phyloP scores from a whole-genome alignment of 2,113 vertebrate genomes.

The Tragelaphus imberbis region DNA sequence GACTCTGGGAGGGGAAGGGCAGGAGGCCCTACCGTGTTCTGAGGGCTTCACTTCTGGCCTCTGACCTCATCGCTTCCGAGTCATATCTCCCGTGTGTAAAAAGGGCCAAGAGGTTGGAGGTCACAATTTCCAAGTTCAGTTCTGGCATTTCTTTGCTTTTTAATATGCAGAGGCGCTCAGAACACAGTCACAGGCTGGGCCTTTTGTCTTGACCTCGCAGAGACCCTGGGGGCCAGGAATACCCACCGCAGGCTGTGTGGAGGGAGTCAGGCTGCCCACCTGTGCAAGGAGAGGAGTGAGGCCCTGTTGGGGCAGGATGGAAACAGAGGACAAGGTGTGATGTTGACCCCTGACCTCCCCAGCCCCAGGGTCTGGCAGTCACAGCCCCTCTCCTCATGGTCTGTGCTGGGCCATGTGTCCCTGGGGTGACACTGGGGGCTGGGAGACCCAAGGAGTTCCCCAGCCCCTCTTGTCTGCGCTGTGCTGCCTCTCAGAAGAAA shows the following conservation, averaged over 20 bases:
- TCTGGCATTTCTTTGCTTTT: not conserved
- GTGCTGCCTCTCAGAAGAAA: not conserved
- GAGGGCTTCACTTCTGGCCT: not conserved
- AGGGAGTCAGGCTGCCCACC: no score
- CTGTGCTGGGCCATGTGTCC: not conserved
- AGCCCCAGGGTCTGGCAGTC: not conserved
- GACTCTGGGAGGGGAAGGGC: not conserved
- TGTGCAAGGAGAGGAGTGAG: fast-evolving
- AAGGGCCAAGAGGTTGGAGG: not conserved
- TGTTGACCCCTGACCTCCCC: not conserved
- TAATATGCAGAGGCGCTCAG: not conserved
- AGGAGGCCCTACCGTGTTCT: fast-evolving
- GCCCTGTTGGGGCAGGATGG: fast-evolving
- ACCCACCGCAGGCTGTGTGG: fast-evolving
- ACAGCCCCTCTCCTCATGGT: no score
- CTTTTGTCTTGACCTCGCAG: not conserved
- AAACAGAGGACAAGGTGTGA: fast-evolving
- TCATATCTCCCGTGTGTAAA: not conserved
- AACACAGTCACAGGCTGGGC: no score
- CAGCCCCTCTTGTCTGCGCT: fast-evolving
- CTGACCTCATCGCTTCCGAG: not conserved
- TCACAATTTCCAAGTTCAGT: not conserved
- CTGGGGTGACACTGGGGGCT: not conserved
- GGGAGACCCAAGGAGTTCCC: not conserved
- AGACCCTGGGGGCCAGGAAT: not conserved